phyloP scores from a whole-genome alignment of 2,113 vertebrate species.

The Petrocephalus microphthalmus region DNA sequence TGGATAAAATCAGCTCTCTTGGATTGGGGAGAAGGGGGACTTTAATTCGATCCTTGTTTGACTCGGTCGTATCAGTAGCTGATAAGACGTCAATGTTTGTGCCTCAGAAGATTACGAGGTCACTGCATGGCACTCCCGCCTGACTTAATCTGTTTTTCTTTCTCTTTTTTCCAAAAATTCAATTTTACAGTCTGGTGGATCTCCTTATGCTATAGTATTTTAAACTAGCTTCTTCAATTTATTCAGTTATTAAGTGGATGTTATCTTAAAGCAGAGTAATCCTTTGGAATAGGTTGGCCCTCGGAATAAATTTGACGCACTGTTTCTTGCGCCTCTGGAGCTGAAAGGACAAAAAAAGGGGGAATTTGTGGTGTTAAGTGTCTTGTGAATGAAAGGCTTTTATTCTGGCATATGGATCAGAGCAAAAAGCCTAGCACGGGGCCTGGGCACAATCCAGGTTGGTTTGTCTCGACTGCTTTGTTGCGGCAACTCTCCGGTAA shows the following conservation, averaged over 20 bases:
- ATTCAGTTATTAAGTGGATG: constrained; percentile 12
- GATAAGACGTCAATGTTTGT: background rate
- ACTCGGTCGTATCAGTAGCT: background rate
- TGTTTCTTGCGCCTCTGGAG: background rate
- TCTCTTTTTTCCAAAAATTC: background rate
- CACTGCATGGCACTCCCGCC: background rate
- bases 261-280: background rate
- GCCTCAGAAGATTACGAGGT: constrained; percentile 3
- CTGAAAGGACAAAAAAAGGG: background rate
- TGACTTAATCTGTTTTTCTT: constrained; percentile 3
- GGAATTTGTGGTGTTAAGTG: background rate
- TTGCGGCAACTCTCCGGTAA: background rate
- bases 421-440: background rate
- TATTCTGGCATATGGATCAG: background rate
- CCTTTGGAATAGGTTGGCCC: background rate
- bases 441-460: background rate
- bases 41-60: constrained; percentile 3
- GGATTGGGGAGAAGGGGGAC: background rate
- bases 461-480: background rate
- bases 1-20: background rate
- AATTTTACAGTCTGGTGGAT: constrained; percentile 10
- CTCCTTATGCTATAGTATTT: background rate
- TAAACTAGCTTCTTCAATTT: constrained; percentile 11
- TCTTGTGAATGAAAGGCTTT: background rate
- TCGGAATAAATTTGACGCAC: background rate